Base-by-base conservation (phyloP, 2,113 vertebrate genomes). In the Scartelaos histophorus region DNA sequence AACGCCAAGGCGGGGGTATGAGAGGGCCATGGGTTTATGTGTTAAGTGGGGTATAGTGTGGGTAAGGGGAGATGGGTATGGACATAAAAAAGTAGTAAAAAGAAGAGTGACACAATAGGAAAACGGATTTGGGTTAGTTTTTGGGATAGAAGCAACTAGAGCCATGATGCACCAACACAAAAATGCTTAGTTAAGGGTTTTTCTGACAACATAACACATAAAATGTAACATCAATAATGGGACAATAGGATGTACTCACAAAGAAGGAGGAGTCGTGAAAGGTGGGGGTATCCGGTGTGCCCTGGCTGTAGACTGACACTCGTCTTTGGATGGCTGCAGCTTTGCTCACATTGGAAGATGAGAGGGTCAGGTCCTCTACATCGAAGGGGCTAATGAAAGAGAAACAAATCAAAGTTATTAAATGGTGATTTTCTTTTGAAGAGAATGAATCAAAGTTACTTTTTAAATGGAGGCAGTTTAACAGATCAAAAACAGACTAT, bases 291-390 rank as follows among this genome's bases (percentile, higher is more conserved):
- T 99, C 98, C 0, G 97, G 98, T 7, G 97, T 97, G 74, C 96
- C 96, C 92, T 98, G 98, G 92, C 97, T 99, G 88, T 98, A 98
- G 83, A 98, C 88, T 3, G 98, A 99, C 91, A 98, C 94, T 80
- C 97, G 93, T 84, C 98, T 94, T 87, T 98, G 98, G 21, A 99
- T 93, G 66, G 95, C 96, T 0, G 95, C 90, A 7, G 95, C 91
- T 92, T 97, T 99, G 91, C 92, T 97, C 74, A 97, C 90, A 2
- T 96, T 94, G 17, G 96, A 93, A 0, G 96, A 92, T 0, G 98
- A 96, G 0, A 97, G 92, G 29, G 95, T 96, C 88, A 95, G 69
- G 70, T 99, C 98, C 90, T 99, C 98, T 38, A 96, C 95, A 19
- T 99, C 98, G 73, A 99, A 99, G 9, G 98, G 98, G 78, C 98